Conservation (phyloP, 2,888 invertebrate genomes). For the Notodonta dromedarius region DNA sequence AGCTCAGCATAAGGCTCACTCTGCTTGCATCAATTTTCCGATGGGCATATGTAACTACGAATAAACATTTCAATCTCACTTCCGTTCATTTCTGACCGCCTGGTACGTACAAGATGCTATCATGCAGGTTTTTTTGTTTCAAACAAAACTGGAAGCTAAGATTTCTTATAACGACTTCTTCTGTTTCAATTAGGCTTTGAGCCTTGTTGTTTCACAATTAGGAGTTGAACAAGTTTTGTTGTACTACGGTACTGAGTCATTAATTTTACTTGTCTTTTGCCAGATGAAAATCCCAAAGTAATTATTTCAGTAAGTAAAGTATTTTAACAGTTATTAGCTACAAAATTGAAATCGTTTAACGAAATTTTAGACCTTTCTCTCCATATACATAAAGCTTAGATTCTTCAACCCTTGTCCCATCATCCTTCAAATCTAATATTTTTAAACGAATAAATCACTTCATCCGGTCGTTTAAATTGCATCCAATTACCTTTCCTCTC, state of each 20-base stretch:
- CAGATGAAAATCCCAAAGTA: slow-evolving; percentile 3
- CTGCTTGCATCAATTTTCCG: too few species aligned
- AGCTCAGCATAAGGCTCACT: too few species aligned
- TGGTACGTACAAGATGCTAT: background rate
- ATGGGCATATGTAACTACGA: too few species aligned
- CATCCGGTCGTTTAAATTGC: background rate
- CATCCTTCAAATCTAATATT: too few species aligned
- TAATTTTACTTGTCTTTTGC: slow-evolving; percentile 26
- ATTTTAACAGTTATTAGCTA: too few species aligned
- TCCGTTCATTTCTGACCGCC: background rate
- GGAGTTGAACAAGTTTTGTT: slow-evolving; percentile 8
- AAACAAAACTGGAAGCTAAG: slow-evolving; percentile 1
- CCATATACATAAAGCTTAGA: too few species aligned
- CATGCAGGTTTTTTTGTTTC: background rate
- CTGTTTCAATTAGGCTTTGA: background rate
- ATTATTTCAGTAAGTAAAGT: background rate
- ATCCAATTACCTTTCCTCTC: slow-evolving; percentile 87
- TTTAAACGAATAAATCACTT: too few species aligned
- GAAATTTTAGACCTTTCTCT: too few species aligned
- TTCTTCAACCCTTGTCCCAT: too few species aligned
- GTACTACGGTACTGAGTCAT: slow-evolving; percentile 21
- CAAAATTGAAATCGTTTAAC: too few species aligned
- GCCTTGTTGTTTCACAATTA: slow-evolving; percentile 1
- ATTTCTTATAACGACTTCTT: background rate
- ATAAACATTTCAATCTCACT: too few species aligned